Conservation (phyloP, 1,140 invertebrate genomes). For the Sarcophaga bullata region DNA sequence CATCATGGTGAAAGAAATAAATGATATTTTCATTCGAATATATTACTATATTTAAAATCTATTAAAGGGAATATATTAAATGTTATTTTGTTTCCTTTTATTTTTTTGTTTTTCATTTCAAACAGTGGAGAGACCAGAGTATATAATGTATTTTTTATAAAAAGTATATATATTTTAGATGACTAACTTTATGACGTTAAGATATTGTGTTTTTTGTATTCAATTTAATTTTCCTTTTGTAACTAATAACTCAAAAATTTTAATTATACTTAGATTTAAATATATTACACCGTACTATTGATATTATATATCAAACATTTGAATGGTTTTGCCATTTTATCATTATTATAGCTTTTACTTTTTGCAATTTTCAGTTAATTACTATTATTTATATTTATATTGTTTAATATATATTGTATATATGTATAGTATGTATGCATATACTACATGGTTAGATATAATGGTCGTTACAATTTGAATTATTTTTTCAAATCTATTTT, state of each 20-base stretch:
- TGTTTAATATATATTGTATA: background rate
- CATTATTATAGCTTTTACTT: background rate
- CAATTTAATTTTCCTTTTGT: background rate
- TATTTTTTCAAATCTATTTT: no score
- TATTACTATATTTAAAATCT: background rate
- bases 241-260: background rate
- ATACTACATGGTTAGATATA: no score
- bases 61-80: conserved; percentile 4
- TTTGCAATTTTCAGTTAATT: background rate
- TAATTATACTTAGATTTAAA: conserved; percentile 12
- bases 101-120: no score
- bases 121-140: background rate
- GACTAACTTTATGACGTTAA: background rate
- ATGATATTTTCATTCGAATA: conserved; percentile 13
- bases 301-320: background rate
- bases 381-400: background rate
- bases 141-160: background rate
- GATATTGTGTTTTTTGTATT: background rate
- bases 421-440: no score
- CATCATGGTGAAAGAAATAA: background rate
- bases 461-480: no score
- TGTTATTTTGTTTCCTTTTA: no score
- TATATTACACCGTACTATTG: conserved; percentile 4
- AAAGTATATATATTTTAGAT: background rate
- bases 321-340: background rate